Evolutionary conservation across 2,797 vertebrate species (phyloP).

Genomic region (Carduelis carduelis): DNA sequence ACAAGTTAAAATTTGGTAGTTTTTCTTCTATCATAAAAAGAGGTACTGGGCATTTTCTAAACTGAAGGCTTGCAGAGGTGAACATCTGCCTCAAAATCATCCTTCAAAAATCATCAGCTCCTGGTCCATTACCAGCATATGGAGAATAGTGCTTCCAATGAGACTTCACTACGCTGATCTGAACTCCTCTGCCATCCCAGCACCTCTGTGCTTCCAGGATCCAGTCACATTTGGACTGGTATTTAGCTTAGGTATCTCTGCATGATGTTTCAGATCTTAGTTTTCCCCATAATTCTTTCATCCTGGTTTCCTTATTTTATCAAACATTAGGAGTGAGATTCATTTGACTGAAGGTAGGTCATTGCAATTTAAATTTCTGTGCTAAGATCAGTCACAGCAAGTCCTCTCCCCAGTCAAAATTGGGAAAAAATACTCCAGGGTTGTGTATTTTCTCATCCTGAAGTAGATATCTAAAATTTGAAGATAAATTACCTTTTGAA

Average conservation of each 20-base stretch:
- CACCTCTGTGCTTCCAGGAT: not conserved
- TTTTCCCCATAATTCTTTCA: not conserved
- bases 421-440: not conserved
- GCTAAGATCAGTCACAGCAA: not conserved
- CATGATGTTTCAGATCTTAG: not conserved
- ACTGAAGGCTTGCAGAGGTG: not conserved
- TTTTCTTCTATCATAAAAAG: not conserved
- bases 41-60: not conserved
- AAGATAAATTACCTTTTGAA: not conserved
- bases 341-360: not conserved
- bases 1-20: no score
- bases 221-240: not conserved
- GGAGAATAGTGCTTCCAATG: not conserved
- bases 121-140: not conserved
- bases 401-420: not conserved
- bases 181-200: not conserved
- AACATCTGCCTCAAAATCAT: not conserved
- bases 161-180: fast-evolving
- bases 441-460: not conserved
- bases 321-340: not conserved
- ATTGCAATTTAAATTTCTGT: not conserved
- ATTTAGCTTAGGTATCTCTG: not conserved
- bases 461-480: not conserved
- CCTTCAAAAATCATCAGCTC: not conserved
- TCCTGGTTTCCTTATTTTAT: not conserved